Percentiles rank a stretch among this genome's conserved stretches.
phyloP scores from a whole-genome alignment of 2,797 vertebrate genomes.

The Nannoperca obscura region DNA sequence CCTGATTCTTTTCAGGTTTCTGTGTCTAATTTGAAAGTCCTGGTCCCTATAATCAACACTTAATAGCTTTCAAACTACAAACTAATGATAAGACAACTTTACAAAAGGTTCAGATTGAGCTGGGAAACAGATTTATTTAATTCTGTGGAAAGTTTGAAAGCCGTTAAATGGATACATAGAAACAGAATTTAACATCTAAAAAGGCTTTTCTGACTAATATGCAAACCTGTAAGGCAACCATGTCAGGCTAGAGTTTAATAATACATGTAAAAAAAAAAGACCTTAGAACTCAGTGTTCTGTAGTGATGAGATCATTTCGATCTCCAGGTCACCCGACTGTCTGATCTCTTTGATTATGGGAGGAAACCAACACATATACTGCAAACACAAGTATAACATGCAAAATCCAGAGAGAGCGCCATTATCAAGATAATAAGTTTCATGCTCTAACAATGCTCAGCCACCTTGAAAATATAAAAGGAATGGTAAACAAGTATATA shows the following conservation, averaged over 20 bases:
- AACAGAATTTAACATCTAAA: background rate
- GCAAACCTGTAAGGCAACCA: background rate
- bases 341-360: background rate
- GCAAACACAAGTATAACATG: background rate
- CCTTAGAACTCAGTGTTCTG: background rate
- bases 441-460: background rate
- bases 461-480: background rate
- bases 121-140: background rate
- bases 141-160: background rate
- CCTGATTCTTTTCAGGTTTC: too few relatives aligned
- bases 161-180: background rate
- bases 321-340: background rate
- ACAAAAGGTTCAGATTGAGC: background rate
- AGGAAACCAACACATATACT: background rate
- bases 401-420: too few relatives aligned
- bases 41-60: background rate
- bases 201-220: background rate
- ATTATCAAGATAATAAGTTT: background rate
- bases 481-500: background rate
- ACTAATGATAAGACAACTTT: background rate
- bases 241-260: background rate
- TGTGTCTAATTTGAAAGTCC: too few relatives aligned
- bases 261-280: background rate
- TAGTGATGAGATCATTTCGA: background rate
- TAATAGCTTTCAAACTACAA: background rate